Percentiles rank a stretch among this genome's conserved stretches.
These are phyloP conservation scores for Otis tarda DNA, from an alignment of 2,113 vertebrate genomes.

Conservation along the genomic window DNA sequence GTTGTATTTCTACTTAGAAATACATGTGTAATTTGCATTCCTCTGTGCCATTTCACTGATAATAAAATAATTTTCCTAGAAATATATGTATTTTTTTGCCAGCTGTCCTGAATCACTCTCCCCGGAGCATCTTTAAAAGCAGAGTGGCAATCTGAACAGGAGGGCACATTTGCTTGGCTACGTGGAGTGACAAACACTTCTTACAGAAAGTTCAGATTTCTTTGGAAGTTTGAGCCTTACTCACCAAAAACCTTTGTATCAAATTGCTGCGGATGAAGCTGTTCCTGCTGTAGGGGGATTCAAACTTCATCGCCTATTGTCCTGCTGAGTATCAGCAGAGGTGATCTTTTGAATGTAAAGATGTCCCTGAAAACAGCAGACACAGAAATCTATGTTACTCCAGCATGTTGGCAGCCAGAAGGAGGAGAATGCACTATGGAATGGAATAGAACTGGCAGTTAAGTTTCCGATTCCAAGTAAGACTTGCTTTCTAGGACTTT, in stretches of 20 bases:
- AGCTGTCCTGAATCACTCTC: slow-evolving; percentile 31
- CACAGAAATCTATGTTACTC: not conserved
- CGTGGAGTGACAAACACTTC: not conserved
- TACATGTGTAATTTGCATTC: not conserved
- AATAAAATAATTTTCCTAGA: slow-evolving; percentile 48
- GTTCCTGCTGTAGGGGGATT: not conserved
- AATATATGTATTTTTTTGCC: not conserved
- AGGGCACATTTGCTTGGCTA: not conserved
- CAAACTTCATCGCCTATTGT: not conserved
- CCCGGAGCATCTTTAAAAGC: not conserved
- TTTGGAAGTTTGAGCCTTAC: not conserved
- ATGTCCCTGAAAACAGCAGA: not conserved
- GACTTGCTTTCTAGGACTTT: not conserved
- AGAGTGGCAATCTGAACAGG: slow-evolving; percentile 35
- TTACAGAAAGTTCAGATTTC: not conserved
- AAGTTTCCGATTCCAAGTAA: slow-evolving; percentile 33
- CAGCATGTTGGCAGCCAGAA: not conserved
- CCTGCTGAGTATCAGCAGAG: not conserved
- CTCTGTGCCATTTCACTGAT: slow-evolving; percentile 2
- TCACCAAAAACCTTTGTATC: not conserved
- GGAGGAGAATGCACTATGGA: not conserved
- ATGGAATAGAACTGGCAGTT: not conserved
- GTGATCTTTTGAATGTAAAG: not conserved
- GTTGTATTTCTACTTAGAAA: not conserved
- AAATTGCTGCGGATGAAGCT: not conserved